These are phyloP conservation scores for Mirza zaza DNA, from an alignment of 2,113 vertebrate genomes.

Conservation along the genomic window DNA sequence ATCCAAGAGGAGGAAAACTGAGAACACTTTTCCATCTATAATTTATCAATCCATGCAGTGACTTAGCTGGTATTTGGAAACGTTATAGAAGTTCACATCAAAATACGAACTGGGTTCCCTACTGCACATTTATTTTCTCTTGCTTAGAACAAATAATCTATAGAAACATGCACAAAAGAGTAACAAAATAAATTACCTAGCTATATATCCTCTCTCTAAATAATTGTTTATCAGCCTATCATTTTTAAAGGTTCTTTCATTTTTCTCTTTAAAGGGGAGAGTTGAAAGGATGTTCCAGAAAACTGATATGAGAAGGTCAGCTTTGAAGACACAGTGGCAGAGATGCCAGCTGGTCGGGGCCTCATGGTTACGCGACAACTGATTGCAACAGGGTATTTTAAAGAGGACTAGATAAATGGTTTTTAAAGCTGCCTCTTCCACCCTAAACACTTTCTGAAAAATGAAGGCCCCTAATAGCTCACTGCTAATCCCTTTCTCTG, in stretches of 20 bases:
- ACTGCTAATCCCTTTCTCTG: conserved; percentile 19
- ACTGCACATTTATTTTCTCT: background rate
- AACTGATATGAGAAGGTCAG: background rate
- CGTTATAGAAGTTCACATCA: background rate
- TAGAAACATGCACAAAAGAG: background rate
- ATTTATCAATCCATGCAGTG: background rate
- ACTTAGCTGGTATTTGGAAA: background rate
- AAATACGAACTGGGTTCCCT: background rate
- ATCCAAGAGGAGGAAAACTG: conserved; percentile 28
- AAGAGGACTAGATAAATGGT: background rate
- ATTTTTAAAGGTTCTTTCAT: conserved; percentile 18
- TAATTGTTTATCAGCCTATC: background rate
- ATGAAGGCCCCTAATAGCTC: background rate
- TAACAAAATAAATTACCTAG: background rate
- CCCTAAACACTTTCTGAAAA: conserved; percentile 11
- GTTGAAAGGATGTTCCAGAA: background rate
- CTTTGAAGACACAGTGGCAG: background rate
- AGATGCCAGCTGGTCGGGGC: background rate
- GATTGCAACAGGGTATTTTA: background rate
- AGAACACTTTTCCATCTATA: background rate
- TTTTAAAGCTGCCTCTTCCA: conserved; percentile 22
- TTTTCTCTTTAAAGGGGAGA: background rate
- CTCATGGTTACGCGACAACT: background rate
- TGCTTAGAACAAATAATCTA: background rate
- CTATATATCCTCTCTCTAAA: background rate